Evolutionary conservation across 2,113 vertebrate species (phyloP), one percentile per base, ranked within the genome.

Genomic region (Oryzias melastigma): DNA sequence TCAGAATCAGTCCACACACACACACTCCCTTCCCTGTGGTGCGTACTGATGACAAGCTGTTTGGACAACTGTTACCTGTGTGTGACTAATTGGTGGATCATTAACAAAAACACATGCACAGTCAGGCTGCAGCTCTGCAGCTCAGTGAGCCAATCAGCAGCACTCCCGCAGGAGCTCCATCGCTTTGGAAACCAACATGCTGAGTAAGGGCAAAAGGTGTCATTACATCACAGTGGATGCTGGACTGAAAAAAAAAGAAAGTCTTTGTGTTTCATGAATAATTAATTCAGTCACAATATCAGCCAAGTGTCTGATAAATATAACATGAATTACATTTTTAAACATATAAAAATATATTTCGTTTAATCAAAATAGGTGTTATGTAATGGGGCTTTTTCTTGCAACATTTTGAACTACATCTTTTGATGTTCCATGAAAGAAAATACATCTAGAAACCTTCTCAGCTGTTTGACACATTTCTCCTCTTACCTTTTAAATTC

Each of bases 51-150:
- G 77, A 82, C 17, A 18, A 46, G 70, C 56, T 83, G 79, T 85
- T 91, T 91, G 87, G 85, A 71, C 29, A 22, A 84, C 59, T 89
- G 85, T 91, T 88, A 73, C 82, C 81, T 62, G 53, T 78, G 80
- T 88, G 85, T 88, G 81, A 74, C 84, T 91, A 91, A 91, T 90
- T 88, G 75, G 78, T 68, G 65, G 73, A 78, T 92, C 87, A 90
- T 91, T 90, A 91, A 76, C 59, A 70, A 87, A 86, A 87, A 83
- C 77, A 82, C 73, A 76, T 49, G 63, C 73, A 65, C 70, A 65
- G 61, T 54, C 55, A 22, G 71, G 58, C 71, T 51, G 52, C 49
- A 64, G 66, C 81, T 43, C 70, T 54, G 59, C 1, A 10, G 67
- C 75, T 81, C 67, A 57, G 72, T 22, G 55, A 83, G 75, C 77